Conservation (phyloP, 2,797 vertebrate species). For the Myotis pilosus region DNA sequence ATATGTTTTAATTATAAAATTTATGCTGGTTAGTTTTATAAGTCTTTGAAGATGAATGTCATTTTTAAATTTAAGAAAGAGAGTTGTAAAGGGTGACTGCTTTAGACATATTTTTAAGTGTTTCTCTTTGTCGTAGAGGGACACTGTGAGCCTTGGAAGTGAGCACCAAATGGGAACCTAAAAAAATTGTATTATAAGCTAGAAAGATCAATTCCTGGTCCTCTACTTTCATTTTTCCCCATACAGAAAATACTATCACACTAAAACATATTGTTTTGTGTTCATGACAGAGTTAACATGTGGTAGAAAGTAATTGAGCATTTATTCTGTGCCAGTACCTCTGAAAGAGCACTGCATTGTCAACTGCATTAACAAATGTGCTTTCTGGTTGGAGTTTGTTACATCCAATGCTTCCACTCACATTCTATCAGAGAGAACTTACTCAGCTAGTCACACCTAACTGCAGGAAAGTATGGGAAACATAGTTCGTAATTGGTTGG, state of each 20-base stretch:
- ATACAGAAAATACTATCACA: background rate
- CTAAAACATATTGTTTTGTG: slow-evolving; percentile 28
- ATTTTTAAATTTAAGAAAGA: slow-evolving; percentile 51
- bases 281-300: background rate
- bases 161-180: background rate
- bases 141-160: background rate
- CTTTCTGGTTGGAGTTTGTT: background rate
- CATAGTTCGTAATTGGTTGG: background rate
- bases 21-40: slow-evolving; percentile 23
- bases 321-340: slow-evolving; percentile 7
- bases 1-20: background rate
- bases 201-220: background rate
- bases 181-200: background rate
- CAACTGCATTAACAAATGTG: background rate
- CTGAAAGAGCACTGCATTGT: background rate
- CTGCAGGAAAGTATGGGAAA: background rate
- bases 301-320: background rate
- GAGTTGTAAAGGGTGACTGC: background rate
- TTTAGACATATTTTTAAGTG: background rate
- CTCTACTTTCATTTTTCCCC: background rate
- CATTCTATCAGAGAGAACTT: background rate
- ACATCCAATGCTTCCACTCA: background rate
- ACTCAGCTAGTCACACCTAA: background rate
- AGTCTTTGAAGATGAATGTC: background rate
- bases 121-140: slow-evolving; percentile 22